Conservation (phyloP, 2,113 vertebrate species). For the Phalacrocorax aristotelis region DNA sequence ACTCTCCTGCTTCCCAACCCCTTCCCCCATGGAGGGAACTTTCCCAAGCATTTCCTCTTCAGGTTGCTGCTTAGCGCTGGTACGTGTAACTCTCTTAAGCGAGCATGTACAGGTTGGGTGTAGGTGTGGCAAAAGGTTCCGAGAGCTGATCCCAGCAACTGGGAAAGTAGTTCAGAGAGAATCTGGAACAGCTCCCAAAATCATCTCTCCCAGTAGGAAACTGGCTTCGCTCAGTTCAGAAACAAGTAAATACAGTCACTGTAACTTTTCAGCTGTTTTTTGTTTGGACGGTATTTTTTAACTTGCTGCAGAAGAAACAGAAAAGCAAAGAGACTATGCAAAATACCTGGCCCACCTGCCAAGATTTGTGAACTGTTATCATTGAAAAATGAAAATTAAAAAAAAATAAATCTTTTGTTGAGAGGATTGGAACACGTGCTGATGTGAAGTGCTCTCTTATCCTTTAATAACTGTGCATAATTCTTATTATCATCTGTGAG, state of each 20-base stretch:
- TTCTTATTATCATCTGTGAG: not conserved
- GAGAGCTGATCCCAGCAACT: not conserved
- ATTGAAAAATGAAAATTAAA: not conserved
- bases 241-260: not conserved
- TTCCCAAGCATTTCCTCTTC: not conserved
- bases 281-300: not conserved
- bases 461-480: not conserved
- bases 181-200: not conserved
- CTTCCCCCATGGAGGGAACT: not conserved
- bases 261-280: not conserved
- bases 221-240: not conserved
- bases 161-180: not conserved
- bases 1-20: not conserved
- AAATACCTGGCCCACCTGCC: not conserved
- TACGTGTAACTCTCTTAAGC: not conserved
- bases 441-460: not conserved
- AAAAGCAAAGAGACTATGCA: not conserved
- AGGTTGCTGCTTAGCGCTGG: not conserved
- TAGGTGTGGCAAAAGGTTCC: slow-evolving; percentile 12
- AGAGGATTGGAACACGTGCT: not conserved
- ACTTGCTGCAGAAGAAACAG: not conserved
- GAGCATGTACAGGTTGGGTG: not conserved
- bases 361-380: not conserved
- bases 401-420: not conserved
- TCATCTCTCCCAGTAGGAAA: slow-evolving; percentile 3